A percentile compares a stretch with the other conserved stretches of the same genome.
Conservation (phyloP, 2,113 vertebrate genomes). For the Chlamydotis undulata region DNA sequence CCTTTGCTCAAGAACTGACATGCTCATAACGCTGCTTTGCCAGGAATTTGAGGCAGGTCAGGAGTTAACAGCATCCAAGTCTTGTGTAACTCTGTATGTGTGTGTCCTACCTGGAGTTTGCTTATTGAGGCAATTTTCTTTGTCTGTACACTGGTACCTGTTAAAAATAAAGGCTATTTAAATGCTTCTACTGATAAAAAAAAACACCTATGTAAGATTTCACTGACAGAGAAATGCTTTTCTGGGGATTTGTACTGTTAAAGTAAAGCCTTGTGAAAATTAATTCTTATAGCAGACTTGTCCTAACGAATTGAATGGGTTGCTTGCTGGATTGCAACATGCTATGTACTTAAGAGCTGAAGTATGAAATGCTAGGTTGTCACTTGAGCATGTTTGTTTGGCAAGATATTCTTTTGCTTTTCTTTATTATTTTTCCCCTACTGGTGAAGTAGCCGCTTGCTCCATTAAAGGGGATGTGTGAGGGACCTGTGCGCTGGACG, state of each 20-base stretch:
- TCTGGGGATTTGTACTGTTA: not conserved
- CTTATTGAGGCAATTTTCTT: not conserved
- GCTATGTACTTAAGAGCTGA: not conserved
- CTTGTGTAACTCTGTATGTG: not conserved
- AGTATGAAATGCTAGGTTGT: not conserved
- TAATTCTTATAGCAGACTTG: not conserved
- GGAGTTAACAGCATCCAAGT: not conserved
- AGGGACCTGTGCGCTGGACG: not conserved
- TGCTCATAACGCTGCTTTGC: not conserved
- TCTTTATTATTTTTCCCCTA: not conserved
- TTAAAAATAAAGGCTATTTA: conserved; percentile 14
- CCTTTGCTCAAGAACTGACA: not conserved
- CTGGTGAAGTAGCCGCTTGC: rapidly evolving
- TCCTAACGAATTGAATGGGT: not conserved
- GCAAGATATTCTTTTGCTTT: not conserved
- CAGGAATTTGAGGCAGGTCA: not conserved
- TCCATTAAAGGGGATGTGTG: rapidly evolving
- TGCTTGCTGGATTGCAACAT: not conserved
- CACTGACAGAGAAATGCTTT: not conserved
- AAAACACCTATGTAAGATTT: not conserved
- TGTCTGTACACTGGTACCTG: not conserved
- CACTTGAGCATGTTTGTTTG: not conserved
- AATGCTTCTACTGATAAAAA: not conserved
- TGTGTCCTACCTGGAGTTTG: not conserved
- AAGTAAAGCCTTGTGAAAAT: conserved; percentile 17